Conservation (phyloP, 2,113 vertebrate genomes). For the Phaethon lepturus region DNA sequence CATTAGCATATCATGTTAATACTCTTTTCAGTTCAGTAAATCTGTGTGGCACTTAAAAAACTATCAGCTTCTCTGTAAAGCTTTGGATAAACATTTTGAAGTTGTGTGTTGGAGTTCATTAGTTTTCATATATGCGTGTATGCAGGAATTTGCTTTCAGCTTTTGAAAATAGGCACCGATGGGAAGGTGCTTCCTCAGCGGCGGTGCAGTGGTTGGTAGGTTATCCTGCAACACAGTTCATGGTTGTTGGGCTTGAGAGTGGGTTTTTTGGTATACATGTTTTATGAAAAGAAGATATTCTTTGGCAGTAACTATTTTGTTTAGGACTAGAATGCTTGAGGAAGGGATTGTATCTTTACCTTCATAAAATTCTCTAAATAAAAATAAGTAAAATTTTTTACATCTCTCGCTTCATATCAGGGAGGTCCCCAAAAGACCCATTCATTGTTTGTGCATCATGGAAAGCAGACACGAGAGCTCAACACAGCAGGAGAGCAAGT, state of each 20-base stretch:
- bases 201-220: not conserved
- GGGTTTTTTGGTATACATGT: fast-evolving
- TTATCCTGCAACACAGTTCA: not conserved
- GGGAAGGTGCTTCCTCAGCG: not conserved
- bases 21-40: not conserved
- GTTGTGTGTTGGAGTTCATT: not conserved
- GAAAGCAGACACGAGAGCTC: not conserved
- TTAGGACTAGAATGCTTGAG: not conserved
- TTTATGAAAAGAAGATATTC: not conserved
- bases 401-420: not conserved
- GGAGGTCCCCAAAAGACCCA: too few species aligned
- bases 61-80: not conserved
- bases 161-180: not conserved
- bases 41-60: not conserved
- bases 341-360: not conserved
- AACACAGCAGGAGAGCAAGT: not conserved
- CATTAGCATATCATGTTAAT: not conserved
- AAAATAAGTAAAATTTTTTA: not conserved
- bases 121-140: not conserved
- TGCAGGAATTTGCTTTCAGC: not conserved
- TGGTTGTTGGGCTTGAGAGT: not conserved
- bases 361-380: not conserved
- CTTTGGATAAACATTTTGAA: not conserved
- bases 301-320: not conserved
- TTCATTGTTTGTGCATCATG: not conserved